phyloP scores from a whole-genome alignment of 2,113 vertebrate species.

The Odocoileus virginianus region DNA sequence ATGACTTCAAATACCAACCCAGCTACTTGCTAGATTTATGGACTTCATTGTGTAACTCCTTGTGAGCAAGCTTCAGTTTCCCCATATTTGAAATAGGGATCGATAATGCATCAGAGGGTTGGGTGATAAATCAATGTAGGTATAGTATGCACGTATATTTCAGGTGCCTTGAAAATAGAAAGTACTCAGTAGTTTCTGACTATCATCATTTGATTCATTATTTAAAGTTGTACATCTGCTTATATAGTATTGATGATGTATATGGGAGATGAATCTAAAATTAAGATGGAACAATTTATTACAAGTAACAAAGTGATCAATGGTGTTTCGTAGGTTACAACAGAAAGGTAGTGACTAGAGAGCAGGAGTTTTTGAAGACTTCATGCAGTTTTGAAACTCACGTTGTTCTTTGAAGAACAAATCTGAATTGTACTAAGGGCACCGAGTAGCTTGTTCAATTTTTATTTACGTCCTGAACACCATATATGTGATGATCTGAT shows the following conservation, averaged over 20 bases:
- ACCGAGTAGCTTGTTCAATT: background rate
- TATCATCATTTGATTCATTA: background rate
- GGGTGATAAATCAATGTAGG: background rate
- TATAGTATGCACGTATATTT: rapidly evolving
- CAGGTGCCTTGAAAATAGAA: background rate
- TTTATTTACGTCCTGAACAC: background rate
- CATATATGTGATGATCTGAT: background rate
- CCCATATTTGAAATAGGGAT: background rate
- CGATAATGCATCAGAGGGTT: background rate
- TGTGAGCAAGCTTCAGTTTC: background rate
- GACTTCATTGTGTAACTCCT: background rate
- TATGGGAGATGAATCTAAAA: background rate
- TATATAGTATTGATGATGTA: background rate
- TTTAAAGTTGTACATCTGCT: background rate
- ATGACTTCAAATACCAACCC: background rate
- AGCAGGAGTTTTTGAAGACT: background rate
- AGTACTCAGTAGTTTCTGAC: background rate
- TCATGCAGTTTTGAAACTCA: background rate
- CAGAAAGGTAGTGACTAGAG: background rate
- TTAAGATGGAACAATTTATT: background rate
- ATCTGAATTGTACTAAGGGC: background rate
- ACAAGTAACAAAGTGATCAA: background rate
- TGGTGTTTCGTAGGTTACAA: background rate
- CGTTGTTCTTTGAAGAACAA: background rate
- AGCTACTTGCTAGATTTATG: background rate